phyloP scores from a whole-genome alignment of 2,113 vertebrate genomes.

The Sinocyclocheilus maitianheensis region DNA sequence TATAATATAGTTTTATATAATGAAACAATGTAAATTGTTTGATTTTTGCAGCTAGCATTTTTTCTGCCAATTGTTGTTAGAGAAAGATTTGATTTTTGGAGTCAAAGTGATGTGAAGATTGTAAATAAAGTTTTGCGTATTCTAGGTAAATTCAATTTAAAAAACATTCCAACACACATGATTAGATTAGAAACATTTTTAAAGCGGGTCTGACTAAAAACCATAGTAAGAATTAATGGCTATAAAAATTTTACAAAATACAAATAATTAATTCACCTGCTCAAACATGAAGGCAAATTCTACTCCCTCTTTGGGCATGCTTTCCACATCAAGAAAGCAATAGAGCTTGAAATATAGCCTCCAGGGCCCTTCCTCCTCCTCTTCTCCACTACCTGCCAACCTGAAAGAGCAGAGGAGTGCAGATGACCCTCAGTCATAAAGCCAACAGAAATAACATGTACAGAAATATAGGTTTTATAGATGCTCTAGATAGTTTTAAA shows the following conservation, averaged over 20 bases:
- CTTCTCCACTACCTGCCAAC: conserved; percentile 82
- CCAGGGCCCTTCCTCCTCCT: conserved; percentile 86
- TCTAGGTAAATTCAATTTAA: background rate
- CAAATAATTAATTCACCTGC: conserved; percentile 74
- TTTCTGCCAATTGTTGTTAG: no score
- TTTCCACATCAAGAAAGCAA: conserved; percentile 91
- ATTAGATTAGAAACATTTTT: no score
- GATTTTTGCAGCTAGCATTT: no score
- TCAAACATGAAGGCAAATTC: conserved; percentile 97
- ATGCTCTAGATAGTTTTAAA: no score
- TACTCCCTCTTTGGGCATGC: conserved; percentile 88
- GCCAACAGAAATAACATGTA: no score
- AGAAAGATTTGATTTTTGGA: no score
- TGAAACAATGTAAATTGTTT: no score
- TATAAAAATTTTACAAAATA: background rate
- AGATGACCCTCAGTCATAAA: background rate
- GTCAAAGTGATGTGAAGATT: background rate
- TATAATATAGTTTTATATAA: no score
- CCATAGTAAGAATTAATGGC: background rate
- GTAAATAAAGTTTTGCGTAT: background rate
- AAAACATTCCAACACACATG: background rate
- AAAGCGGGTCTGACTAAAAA: background rate
- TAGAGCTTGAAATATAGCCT: conserved; percentile 93
- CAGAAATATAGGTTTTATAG: no score
- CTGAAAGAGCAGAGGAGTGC: conserved; percentile 64